These are phyloP conservation scores for Hemicordylus capensis DNA, from an alignment of 2,113 vertebrate species.

Conservation along the genomic window DNA sequence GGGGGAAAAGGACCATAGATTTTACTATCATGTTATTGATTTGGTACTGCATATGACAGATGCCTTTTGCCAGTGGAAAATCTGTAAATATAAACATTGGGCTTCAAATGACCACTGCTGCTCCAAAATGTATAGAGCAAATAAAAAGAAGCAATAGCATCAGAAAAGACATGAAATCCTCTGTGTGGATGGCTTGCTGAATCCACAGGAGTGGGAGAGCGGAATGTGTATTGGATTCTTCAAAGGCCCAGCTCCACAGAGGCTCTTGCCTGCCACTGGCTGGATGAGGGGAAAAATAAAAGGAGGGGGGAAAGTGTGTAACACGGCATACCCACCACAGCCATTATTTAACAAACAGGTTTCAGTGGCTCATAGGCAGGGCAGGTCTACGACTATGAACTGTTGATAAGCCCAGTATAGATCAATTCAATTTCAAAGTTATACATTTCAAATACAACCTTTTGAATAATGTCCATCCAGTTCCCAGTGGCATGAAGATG, in stretches of 20 bases:
- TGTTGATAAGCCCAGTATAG: neutral
- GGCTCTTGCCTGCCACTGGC: too few relatives aligned
- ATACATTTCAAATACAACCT: neutral
- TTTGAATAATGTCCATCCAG: neutral
- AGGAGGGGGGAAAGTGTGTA: too few relatives aligned
- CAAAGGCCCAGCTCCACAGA: too few relatives aligned
- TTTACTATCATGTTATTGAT: neutral
- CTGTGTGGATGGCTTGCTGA: neutral
- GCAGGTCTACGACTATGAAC: too few relatives aligned
- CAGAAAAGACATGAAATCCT: neutral
- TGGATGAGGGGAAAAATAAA: too few relatives aligned
- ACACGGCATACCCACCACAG: too few relatives aligned
- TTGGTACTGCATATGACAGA: neutral
- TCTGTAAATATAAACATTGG: neutral
- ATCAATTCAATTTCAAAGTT: too few relatives aligned
- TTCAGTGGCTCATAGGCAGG: too few relatives aligned
- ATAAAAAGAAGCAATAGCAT: neutral
- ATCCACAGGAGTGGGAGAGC: neutral
- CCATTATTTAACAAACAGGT: too few relatives aligned
- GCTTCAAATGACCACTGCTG: neutral
- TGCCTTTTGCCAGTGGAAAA: neutral
- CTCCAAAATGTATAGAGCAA: neutral
- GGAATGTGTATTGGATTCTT: neutral
- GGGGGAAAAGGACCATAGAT: neutral
- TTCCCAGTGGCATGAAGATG: neutral